Evolutionary conservation across 2,113 vertebrate genomes (phyloP), one percentile per base, ranked within the genome.

Genomic region (Boleophthalmus pectinirostris): DNA sequence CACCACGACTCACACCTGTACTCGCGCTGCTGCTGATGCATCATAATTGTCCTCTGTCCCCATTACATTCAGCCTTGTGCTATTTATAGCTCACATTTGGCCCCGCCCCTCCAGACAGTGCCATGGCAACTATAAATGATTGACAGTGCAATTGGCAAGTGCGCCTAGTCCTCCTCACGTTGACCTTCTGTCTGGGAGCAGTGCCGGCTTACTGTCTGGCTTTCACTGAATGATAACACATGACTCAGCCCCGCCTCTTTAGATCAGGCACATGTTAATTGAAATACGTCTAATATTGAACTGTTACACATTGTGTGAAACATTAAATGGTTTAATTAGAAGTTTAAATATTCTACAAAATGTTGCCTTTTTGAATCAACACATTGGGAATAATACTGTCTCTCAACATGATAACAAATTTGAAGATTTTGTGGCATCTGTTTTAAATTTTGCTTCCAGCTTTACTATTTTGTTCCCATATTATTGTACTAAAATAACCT

Each of bases 21-120:
- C 63, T 51, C 68, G 25, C 6, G 58, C 70, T 81, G 63, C 70
- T 80, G 73, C 70, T 83, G 74, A 79, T 74, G 72, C 67, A 58
- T 79, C 69, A 53, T 83, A 82, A 84, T 88, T 86, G 87, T 87
- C 76, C 85, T 83, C 77, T 82, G 66, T 88, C 75, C 70, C 80
- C 69, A 65, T 72, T 72, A 80, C 70, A 73, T 74, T 75, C 68
- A 70, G 68, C 60, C 60, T n/a, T 15, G 61, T 21, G 85, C 89
- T 90, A 90, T 90, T 89, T 89, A 90, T 90, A 92, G 85, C 80
- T 77, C 7, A 3, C 75, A 82, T 73, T 70, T 54, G 75, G 72
- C 75, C 29, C 68, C 69, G 13, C 83, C 88, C 71, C 46, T 9
- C 47, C 71, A 78, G 75, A 76, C 76, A n/a, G 64, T 25, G 43